Evolutionary conservation across 2,113 vertebrate species (phyloP).

Genomic region (Eulacestoma nigropectus): DNA sequence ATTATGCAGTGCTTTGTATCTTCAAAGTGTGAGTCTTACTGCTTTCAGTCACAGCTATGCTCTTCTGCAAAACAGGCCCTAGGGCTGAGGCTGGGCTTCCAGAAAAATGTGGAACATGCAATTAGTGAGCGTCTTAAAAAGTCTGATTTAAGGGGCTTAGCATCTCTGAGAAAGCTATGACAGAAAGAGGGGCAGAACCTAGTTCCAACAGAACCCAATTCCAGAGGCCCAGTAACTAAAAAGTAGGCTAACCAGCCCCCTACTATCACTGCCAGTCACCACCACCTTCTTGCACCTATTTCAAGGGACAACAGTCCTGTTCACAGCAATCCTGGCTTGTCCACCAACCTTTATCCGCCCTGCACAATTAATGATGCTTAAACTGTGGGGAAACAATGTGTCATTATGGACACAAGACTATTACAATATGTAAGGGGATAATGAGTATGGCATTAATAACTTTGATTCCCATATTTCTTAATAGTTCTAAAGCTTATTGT

Average conservation of each 20-base stretch:
- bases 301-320: neutral
- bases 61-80: neutral
- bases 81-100: neutral
- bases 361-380: neutral
- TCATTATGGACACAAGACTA: neutral
- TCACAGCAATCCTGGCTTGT: neutral
- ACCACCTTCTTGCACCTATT: neutral
- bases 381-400: neutral
- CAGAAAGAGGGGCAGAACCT: neutral
- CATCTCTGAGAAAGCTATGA: neutral
- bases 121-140: neutral
- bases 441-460: neutral
- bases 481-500: neutral
- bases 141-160: neutral
- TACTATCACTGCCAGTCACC: neutral
- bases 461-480: neutral
- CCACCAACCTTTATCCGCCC: neutral
- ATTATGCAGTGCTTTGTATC: neutral
- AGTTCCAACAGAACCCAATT: neutral
- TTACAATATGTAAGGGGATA: neutral
- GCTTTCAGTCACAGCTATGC: neutral
- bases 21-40: neutral
- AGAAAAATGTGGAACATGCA: neutral
- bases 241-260: neutral
- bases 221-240: neutral